Evolutionary conservation across 1,140 invertebrate genomes (phyloP), one percentile per base, ranked within the genome.

Genomic region (Frieseomelitta varia): DNA sequence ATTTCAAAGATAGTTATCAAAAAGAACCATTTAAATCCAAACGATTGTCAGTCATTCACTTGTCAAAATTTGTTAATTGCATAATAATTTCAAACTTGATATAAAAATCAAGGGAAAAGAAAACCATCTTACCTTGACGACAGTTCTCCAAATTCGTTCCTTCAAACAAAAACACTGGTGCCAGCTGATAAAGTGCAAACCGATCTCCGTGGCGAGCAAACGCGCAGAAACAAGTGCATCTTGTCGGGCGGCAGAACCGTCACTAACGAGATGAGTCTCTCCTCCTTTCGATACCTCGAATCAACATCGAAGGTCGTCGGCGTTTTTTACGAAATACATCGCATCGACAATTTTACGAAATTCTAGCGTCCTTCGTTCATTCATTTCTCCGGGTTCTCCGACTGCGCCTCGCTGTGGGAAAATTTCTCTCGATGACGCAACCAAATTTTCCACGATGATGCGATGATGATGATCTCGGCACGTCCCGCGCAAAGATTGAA

Each of bases 181-280:
- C 10, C 34, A 61, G 34, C 4, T 34, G 71, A 19, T 34, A 56
- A 8, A n/a, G 56, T 17, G 21, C 17, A 19, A 39, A 63, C 14
- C 21, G n/a, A 11, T 21, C 1, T 34, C 3, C 15, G 68, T 39
- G 75, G 3, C 34, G 17, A 19, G 72, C 65, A 56, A 81, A 27
- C 69, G n/a, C 75, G 21, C 27, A 27, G 63, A 82, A 86, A 79
- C 77, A 88, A 92, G 69, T 93, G 92, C 93, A 94, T 94, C 93
- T 88, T 91, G 91, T 55, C 72, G 81, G 84, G 86, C 90, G 87
- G 90, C 87, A 75, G 75, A 90, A 72, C 82, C 61, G 88, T 84
- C 72, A 94, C 93, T 94, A 93, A 91, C 86, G 84, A 90, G 93
- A 94, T 93, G 92, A 92, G 90, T 79, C 79, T 91, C 77, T 84